Evolutionary conservation across 2,888 invertebrate genomes (phyloP).

Genomic region (Hydropsyche betteni): DNA sequence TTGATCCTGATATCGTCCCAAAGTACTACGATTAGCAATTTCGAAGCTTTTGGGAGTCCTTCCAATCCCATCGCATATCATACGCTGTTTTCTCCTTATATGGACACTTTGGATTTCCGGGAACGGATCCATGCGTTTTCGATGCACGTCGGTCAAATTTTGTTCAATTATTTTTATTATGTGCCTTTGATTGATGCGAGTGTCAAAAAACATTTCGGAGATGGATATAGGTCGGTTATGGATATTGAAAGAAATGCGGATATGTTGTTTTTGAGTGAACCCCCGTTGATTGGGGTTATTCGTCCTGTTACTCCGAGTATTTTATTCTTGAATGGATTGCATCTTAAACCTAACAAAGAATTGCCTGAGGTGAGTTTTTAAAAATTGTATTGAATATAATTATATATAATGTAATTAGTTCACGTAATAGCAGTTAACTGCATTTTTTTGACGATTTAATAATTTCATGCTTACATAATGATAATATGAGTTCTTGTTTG

Average conservation of each 20-base stretch:
- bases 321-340: slow-evolving; percentile 60
- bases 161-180: slow-evolving; percentile 48
- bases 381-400: background rate
- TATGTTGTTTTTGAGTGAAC: slow-evolving; percentile 60
- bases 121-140: slow-evolving; percentile 51
- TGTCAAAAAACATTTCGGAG: slow-evolving; percentile 30
- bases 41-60: slow-evolving; percentile 66
- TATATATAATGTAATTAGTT: too few species aligned
- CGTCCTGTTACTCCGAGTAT: slow-evolving; percentile 59
- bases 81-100: slow-evolving; percentile 62
- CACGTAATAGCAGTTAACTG: too few species aligned
- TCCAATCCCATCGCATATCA: slow-evolving; percentile 65
- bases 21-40: slow-evolving; percentile 62
- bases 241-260: slow-evolving; percentile 63
- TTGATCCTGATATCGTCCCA: slow-evolving; percentile 65
- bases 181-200: slow-evolving; percentile 30
- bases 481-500: too few species aligned
- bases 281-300: slow-evolving; percentile 59
- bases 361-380: slow-evolving; percentile 51
- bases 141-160: background rate
- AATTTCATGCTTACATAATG: too few species aligned
- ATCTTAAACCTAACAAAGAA: slow-evolving; percentile 57
- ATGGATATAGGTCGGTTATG: slow-evolving; percentile 58
- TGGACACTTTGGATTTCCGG: slow-evolving; percentile 58
- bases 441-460: too few species aligned